These are phyloP conservation scores for Mungos mungo DNA, from an alignment of 2,113 vertebrate genomes.

Conservation along the genomic window DNA sequence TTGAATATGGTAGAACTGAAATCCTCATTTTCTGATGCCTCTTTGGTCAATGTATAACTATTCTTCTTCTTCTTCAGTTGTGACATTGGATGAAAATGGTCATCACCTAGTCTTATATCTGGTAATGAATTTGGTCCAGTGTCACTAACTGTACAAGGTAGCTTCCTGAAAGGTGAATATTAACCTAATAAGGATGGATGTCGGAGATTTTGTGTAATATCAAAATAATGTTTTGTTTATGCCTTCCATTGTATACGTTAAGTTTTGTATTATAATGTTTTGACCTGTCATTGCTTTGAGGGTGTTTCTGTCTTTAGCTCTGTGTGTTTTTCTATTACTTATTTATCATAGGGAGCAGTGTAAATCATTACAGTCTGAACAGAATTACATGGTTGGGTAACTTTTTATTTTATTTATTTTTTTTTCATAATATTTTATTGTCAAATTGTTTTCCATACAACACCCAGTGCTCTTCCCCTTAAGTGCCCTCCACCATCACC, in stretches of 20 bases:
- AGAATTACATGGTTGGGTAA: neutral
- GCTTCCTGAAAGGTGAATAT: neutral
- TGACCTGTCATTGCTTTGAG: neutral
- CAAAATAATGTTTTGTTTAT: neutral
- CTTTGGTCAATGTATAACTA: too few relatives aligned
- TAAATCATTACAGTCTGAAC: neutral
- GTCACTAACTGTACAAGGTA: neutral
- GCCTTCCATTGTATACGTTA: neutral
- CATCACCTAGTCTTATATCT: too few relatives aligned
- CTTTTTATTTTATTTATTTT: too few relatives aligned
- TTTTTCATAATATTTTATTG: too few relatives aligned
- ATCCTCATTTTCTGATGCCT: too few relatives aligned
- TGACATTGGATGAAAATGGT: too few relatives aligned
- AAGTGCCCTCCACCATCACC: rapidly evolving
- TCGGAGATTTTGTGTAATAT: neutral
- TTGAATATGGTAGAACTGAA: too few relatives aligned
- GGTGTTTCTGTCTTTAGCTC: neutral
- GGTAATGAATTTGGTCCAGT: neutral
- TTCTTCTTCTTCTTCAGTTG: too few relatives aligned
- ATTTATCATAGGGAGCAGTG: neutral
- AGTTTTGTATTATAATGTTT: neutral
- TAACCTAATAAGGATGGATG: neutral
- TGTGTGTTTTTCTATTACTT: neutral
- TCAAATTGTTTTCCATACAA: too few relatives aligned
- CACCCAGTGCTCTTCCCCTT: too few relatives aligned